Evolutionary conservation across 2,113 vertebrate species (phyloP).

Genomic region (Hyperoodon ampullatus): DNA sequence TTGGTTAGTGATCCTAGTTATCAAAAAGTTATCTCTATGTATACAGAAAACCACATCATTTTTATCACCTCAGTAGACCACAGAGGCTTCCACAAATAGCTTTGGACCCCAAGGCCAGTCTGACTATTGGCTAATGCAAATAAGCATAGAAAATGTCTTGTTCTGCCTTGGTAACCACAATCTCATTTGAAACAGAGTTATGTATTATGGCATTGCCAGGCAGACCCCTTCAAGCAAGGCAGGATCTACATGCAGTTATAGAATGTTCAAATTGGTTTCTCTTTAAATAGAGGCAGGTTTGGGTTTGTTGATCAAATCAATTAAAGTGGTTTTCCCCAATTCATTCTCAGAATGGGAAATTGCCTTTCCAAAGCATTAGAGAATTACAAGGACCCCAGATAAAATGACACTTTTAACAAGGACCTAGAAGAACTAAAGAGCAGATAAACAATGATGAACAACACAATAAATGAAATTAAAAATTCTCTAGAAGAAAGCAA

Average conservation of each 20-base stretch:
- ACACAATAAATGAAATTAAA: too few species aligned
- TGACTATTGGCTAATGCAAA: conserved; percentile 76
- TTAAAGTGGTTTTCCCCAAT: conserved; percentile 36
- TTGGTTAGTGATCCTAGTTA: conserved; percentile 62
- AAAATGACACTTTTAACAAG: neutral
- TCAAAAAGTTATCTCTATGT: conserved; percentile 52
- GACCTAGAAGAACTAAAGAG: too few species aligned
- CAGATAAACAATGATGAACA: too few species aligned
- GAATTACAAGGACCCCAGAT: neutral
- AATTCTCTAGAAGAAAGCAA: too few species aligned
- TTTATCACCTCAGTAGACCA: conserved; percentile 65
- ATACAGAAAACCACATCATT: conserved; percentile 55
- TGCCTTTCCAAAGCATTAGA: conserved; percentile 26
- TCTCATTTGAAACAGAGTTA: conserved; percentile 70
- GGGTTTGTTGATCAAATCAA: conserved; percentile 67
- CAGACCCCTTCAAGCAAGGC: conserved; percentile 58
- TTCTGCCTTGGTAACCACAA: conserved; percentile 58
- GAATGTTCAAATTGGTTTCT: conserved; percentile 57
- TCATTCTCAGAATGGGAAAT: conserved; percentile 44
- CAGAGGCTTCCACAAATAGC: conserved; percentile 62
- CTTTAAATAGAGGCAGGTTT: conserved; percentile 55
- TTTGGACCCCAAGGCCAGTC: conserved; percentile 64
- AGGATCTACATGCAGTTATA: conserved; percentile 35
- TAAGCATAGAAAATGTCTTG: conserved; percentile 71
- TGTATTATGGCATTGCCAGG: conserved; percentile 52